Base-by-base conservation (phyloP, 2,797 vertebrate species). In the Pangasius larnaudii region DNA sequence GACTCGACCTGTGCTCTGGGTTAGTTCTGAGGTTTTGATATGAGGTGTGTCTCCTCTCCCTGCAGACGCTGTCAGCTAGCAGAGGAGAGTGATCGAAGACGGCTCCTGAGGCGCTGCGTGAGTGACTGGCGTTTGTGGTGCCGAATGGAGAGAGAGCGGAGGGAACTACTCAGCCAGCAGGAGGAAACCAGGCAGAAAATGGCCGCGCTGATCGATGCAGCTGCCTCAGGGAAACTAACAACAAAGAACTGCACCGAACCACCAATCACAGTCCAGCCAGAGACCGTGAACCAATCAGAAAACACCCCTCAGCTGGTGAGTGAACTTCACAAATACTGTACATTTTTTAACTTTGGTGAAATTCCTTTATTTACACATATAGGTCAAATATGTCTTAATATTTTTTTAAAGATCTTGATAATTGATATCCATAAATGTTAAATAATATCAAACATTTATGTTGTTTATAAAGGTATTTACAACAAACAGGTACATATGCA, bases 181-280 rank as follows among this genome's bases (percentile, higher is more conserved):
- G 95, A 97, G 83, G 95, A 98, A 94, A 99, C 92, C 0, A 95
- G 94, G 49, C 94, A 86, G 90, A 99, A 97, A 94, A 98, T 99
- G 96, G 94, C 95, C 7, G 95, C 95, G 86, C 93, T 99, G 87
- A 95, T 99, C 78, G 91, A 91, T 11, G 96, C 96, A 30, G 95
- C 96, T 11, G 93, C 95, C 0, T 91, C 91, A 22, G 94, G 96
- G 63, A 95, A 93, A 90, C 91, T 95, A 53, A 85, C 33, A 7
- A 69, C 75, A 33, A 53, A 84, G 75, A 92, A 79, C n/a, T 61
- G 69, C 22, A 16, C 24, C 1, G 46, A 78, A 74, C 51, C 84
- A 85, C 39, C 59, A 75, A n/a, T 83, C n/a, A 87, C 49, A 65
- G 63, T 78, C 46, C 63, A 72, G 42, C 72, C 86, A 42, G 85